These are phyloP conservation scores for Tethea ocularis DNA, from an alignment of 2,888 invertebrate species.

Conservation along the genomic window DNA sequence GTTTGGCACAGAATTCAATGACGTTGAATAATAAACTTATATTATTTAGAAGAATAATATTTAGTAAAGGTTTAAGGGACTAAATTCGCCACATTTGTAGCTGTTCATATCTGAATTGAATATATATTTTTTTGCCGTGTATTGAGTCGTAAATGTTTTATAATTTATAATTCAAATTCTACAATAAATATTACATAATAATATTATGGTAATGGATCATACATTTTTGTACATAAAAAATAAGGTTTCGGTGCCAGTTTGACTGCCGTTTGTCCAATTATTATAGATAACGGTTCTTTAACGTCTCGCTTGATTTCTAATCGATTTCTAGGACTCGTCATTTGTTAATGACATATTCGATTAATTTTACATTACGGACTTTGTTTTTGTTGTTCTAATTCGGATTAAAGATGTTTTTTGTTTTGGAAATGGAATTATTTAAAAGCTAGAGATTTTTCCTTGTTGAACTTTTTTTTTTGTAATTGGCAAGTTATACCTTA, in stretches of 20 bases:
- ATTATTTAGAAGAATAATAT: too few relatives aligned
- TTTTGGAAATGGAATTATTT: not conserved
- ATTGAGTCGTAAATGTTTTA: too few relatives aligned
- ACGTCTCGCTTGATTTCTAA: constrained; percentile 7
- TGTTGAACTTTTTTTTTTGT: not conserved
- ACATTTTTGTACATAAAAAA: not conserved
- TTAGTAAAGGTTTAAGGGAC: too few relatives aligned
- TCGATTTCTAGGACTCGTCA: constrained; percentile 15
- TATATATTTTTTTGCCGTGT: too few relatives aligned
- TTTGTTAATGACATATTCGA: constrained; percentile 32
- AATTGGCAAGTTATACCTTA: not conserved
- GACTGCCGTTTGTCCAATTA: not conserved
- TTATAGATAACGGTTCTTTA: constrained; percentile 2
- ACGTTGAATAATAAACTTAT: too few relatives aligned
- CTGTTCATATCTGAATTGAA: too few relatives aligned
- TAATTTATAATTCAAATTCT: too few relatives aligned
- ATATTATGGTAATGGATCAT: too few relatives aligned
- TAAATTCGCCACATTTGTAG: too few relatives aligned
- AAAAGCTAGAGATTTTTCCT: not conserved
- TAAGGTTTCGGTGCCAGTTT: constrained; percentile 6
- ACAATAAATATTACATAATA: too few relatives aligned
- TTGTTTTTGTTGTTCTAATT: constrained; percentile 27
- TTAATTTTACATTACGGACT: constrained; percentile 35
- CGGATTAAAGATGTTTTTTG: not conserved
- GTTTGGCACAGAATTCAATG: too few relatives aligned